These are phyloP conservation scores for Channallabes apus DNA, from an alignment of 2,797 vertebrate species.

Conservation along the genomic window DNA sequence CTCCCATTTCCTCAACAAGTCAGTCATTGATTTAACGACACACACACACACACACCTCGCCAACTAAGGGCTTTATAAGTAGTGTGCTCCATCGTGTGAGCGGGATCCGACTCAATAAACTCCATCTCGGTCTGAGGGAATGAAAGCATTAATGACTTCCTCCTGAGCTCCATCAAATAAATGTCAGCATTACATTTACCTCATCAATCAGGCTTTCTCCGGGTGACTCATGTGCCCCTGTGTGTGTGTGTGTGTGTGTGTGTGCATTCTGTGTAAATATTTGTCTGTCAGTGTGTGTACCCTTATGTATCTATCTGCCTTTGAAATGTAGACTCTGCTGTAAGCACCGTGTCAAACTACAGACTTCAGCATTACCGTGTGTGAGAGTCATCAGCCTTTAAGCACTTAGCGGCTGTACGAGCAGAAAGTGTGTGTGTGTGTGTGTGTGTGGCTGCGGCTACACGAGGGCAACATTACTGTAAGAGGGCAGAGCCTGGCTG, in stretches of 20 bases:
- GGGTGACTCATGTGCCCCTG: conserved; percentile 14
- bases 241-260: neutral
- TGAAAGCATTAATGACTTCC: conserved; percentile 31
- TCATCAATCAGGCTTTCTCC: conserved; percentile 33
- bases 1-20: neutral
- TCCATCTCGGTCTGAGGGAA: conserved; percentile 4
- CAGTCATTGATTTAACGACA: neutral
- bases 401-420: conserved; percentile 34
- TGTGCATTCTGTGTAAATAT: neutral
- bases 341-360: neutral
- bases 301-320: neutral
- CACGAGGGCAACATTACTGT: conserved; percentile 38
- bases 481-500: conserved; percentile 37
- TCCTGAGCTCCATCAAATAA: conserved; percentile 24
- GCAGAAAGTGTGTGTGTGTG: conserved; percentile 9
- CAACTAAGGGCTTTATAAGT: neutral
- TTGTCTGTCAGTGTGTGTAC: neutral
- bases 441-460: conserved; percentile 10
- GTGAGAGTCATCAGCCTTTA: conserved; percentile 24
- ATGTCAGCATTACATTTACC: conserved; percentile 13
- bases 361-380: neutral
- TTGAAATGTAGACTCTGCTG: neutral
- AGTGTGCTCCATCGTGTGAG: neutral
- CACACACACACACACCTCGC: neutral
- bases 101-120: conserved; percentile 5